A percentile compares a stretch with the other conserved stretches of the same genome.
phyloP scores from a whole-genome alignment of 1,140 invertebrate species.

The Coenobita brevimanus region DNA sequence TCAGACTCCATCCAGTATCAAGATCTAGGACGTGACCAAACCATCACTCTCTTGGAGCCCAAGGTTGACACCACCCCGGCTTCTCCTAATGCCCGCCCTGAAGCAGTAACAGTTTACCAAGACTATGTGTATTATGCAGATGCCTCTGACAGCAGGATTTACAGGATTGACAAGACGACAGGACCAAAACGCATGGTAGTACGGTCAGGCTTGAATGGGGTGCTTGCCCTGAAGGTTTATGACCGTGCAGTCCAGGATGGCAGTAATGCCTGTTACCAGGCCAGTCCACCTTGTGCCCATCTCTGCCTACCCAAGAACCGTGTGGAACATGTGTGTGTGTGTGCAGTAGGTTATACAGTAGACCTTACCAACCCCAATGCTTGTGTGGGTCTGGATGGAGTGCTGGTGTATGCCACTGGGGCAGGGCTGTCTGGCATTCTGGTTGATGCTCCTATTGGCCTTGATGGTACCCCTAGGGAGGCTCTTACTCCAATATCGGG shows the following conservation, averaged over 20 bases:
- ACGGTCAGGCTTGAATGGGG: slow-evolving; percentile 3
- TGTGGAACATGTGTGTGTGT: slow-evolving; percentile 79
- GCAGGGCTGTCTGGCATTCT: slow-evolving; percentile 83
- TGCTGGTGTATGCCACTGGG: slow-evolving; percentile 85
- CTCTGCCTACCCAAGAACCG: slow-evolving; percentile 82
- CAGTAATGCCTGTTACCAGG: slow-evolving; percentile 53
- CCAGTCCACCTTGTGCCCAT: slow-evolving; percentile 76
- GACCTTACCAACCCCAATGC: slow-evolving; percentile 76
- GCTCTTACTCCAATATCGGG: slow-evolving; percentile 84
- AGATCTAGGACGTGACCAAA: slow-evolving; percentile 76
- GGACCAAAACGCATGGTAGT: slow-evolving; percentile 71
- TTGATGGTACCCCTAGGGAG: slow-evolving; percentile 19
- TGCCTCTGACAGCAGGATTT: slow-evolving; percentile 77
- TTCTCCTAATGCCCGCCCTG: slow-evolving; percentile 72
- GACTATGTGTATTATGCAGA: slow-evolving; percentile 79
- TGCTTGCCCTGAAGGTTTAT: slow-evolving; percentile 56
- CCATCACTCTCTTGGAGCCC: slow-evolving; percentile 72
- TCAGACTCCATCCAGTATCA: slow-evolving; percentile 79
- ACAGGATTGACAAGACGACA: slow-evolving; percentile 76
- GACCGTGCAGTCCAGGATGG: slow-evolving; percentile 52
- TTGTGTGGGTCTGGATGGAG: slow-evolving; percentile 75
- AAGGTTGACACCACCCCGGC: slow-evolving; percentile 57
- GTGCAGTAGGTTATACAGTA: slow-evolving; percentile 82
- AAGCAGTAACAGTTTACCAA: slow-evolving; percentile 78
- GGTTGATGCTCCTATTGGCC: slow-evolving; percentile 55